Conservation (phyloP, 2,797 vertebrate genomes). For the Rhinophrynus dorsalis region DNA sequence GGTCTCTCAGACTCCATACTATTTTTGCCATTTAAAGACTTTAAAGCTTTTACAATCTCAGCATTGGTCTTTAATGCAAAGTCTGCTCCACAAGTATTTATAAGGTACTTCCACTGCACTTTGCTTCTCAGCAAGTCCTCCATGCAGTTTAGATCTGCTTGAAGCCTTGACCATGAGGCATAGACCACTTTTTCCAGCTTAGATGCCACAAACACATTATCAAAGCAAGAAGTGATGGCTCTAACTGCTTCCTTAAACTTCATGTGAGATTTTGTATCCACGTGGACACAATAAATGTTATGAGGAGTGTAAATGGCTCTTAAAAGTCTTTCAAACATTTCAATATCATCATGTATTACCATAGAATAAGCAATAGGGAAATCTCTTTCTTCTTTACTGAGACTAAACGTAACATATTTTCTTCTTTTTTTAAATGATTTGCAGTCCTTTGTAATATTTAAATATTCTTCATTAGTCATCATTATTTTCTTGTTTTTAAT, state of each 20-base stretch:
- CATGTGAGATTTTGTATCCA: constrained; percentile 72
- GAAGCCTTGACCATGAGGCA: constrained; percentile 81
- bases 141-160: constrained; percentile 87
- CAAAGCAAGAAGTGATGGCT: constrained; percentile 73
- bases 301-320: constrained; percentile 77
- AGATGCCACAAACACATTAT: constrained; percentile 79
- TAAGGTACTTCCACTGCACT: constrained; percentile 78
- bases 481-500: constrained; percentile 28
- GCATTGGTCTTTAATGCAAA: constrained; percentile 84
- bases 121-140: constrained; percentile 70
- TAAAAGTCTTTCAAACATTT: constrained; percentile 83
- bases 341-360: constrained; percentile 81
- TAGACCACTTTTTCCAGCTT: constrained; percentile 74
- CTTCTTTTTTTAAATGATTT: constrained; percentile 57
- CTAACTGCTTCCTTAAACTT: constrained; percentile 65
- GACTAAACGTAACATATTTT: constrained; percentile 65
- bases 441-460: constrained; percentile 72
- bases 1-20: constrained; percentile 77
- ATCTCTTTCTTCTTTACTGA: constrained; percentile 71
- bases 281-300: constrained; percentile 82
- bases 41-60: constrained; percentile 74
- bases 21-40: constrained; percentile 73
- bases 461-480: constrained; percentile 54
- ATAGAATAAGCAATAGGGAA: constrained; percentile 85
- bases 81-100: constrained; percentile 83